phyloP scores from a whole-genome alignment of 2,888 invertebrate genomes.

The Andrena bucephala region DNA sequence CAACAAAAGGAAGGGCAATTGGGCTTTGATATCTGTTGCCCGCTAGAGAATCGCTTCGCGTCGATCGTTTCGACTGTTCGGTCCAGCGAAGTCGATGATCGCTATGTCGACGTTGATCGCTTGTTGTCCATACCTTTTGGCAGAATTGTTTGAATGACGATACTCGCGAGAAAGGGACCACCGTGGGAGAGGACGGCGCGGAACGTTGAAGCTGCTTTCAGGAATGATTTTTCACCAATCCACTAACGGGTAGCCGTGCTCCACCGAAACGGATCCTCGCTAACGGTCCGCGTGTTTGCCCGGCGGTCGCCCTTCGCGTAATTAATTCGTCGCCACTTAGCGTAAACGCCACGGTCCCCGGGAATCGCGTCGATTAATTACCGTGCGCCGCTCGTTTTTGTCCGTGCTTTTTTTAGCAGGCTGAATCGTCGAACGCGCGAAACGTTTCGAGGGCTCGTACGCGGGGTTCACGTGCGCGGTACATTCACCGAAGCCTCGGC shows the following conservation, averaged over 20 bases:
- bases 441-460: background rate
- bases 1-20: background rate
- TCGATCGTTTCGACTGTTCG: slow-evolving; percentile 38
- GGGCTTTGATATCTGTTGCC: slow-evolving; percentile 8
- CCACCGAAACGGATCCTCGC: background rate
- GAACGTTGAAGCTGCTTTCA: background rate
- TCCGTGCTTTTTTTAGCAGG: background rate
- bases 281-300: background rate
- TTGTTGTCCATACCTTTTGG: too few relatives aligned
- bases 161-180: too few relatives aligned
- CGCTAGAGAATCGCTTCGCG: slow-evolving; percentile 13
- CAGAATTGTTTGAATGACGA: too few relatives aligned
- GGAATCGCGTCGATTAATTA: slow-evolving; percentile 23
- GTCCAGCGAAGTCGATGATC: background rate
- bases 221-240: background rate
- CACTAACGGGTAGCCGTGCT: background rate
- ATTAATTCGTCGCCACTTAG: slow-evolving; percentile 23
- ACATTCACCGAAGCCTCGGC: background rate
- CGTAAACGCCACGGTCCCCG: slow-evolving; percentile 1
- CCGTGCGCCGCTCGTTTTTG: background rate
- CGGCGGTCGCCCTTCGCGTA: background rate
- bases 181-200: background rate
- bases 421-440: slow-evolving; percentile 11
- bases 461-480: slow-evolving; percentile 18
- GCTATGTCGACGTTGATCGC: background rate